These are phyloP conservation scores for Amphiprion percula DNA, from an alignment of 2,113 vertebrate genomes.

Conservation along the genomic window DNA sequence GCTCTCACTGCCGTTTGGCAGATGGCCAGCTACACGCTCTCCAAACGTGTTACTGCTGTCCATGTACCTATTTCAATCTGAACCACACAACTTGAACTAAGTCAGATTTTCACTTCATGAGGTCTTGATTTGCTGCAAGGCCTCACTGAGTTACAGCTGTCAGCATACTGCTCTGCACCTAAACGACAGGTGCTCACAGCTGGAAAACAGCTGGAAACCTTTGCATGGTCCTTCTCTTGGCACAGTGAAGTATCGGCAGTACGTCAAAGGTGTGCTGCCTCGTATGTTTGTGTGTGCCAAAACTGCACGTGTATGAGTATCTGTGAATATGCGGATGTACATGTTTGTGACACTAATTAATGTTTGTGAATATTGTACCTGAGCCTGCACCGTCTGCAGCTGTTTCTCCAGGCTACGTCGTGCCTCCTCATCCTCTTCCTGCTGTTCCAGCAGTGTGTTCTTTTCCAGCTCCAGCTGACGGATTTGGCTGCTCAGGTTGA, in stretches of 20 bases:
- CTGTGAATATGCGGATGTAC: not conserved
- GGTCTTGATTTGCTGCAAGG: slow-evolving; percentile 9
- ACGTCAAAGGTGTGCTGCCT: not conserved
- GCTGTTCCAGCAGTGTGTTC: slow-evolving; percentile 93
- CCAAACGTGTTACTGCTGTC: too few relatives aligned
- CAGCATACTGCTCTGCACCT: not conserved
- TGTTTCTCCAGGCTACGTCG: slow-evolving; percentile 95
- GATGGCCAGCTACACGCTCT: too few relatives aligned
- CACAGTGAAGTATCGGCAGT: not conserved
- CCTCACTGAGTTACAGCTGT: slow-evolving; percentile 16
- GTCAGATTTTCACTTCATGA: not conserved
- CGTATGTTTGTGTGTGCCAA: slow-evolving; percentile 1
- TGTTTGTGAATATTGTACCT: slow-evolving; percentile 83
- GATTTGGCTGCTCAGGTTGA: slow-evolving; percentile 94
- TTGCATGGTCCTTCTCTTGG: not conserved
- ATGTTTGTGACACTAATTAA: not conserved
- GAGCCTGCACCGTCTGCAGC: slow-evolving; percentile 89
- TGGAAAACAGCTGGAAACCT: slow-evolving; percentile 27
- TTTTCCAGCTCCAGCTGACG: slow-evolving; percentile 97
- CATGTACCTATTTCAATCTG: not conserved
- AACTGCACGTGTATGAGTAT: not conserved
- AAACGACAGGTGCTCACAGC: slow-evolving; percentile 16
- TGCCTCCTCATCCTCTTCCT: slow-evolving; percentile 96
- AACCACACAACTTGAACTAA: not conserved
- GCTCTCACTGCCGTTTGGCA: too few relatives aligned